phyloP scores from a whole-genome alignment of 2,888 invertebrate genomes.

The Epirrita christyi region DNA sequence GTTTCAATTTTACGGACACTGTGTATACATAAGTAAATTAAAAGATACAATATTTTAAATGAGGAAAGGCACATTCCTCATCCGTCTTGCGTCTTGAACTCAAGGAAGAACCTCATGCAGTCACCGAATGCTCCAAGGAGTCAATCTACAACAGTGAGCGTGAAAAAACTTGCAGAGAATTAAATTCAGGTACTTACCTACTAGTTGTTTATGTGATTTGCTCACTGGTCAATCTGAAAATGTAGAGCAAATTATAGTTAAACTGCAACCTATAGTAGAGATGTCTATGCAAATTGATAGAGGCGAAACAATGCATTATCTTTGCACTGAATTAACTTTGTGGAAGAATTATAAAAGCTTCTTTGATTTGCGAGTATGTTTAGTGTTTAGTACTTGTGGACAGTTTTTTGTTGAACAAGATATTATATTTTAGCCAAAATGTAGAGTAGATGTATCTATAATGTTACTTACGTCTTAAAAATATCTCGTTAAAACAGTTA shows the following conservation, averaged over 20 bases:
- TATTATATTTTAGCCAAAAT: too few species aligned
- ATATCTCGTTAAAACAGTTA: not conserved
- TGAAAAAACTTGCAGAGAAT: not conserved
- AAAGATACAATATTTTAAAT: too few species aligned
- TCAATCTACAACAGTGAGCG: too few species aligned
- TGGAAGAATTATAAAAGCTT: too few species aligned
- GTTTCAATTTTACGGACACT: too few species aligned
- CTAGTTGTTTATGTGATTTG: not conserved
- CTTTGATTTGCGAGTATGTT: too few species aligned
- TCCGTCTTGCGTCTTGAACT: not conserved
- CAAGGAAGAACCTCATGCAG: not conserved
- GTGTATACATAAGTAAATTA: too few species aligned
- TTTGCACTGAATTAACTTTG: too few species aligned
- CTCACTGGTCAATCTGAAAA: not conserved
- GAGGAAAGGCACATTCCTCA: too few species aligned
- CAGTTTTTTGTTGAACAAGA: too few species aligned
- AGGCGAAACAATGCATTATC: not conserved
- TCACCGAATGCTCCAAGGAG: not conserved
- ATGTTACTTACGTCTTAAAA: constrained; percentile 1
- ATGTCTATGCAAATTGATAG: constrained; percentile 3
- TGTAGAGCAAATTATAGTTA: constrained; percentile 8
- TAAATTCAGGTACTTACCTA: not conserved
- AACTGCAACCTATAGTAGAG: not conserved
- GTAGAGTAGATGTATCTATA: not conserved
- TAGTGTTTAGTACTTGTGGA: too few species aligned